phyloP scores from a whole-genome alignment of 2,888 invertebrate genomes.

The Drosophila kambysellisi region DNA sequence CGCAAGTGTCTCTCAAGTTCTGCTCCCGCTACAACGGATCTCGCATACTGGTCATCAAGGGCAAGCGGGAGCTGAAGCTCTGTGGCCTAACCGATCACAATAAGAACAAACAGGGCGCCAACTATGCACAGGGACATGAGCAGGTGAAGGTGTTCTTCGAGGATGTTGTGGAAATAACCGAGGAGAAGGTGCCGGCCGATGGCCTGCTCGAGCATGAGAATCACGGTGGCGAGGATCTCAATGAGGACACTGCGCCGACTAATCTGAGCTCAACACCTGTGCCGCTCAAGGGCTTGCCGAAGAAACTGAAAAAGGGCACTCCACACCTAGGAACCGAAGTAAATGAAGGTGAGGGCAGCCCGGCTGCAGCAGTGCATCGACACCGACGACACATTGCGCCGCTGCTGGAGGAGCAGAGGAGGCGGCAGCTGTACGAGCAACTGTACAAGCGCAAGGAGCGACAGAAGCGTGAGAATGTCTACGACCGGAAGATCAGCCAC shows the following conservation, averaged over 20 bases:
- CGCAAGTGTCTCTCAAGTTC: slow-evolving; percentile 91
- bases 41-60: slow-evolving; percentile 92
- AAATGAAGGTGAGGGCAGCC: not conserved
- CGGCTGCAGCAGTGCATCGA: not conserved
- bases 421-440: slow-evolving; percentile 80
- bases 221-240: slow-evolving; percentile 82
- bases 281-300: slow-evolving; percentile 35
- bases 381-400: slow-evolving; percentile 3
- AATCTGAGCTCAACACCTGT: slow-evolving; percentile 13
- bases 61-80: slow-evolving; percentile 90
- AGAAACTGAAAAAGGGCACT: slow-evolving; percentile 78
- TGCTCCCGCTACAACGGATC: slow-evolving; percentile 93
- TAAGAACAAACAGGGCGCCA: slow-evolving; percentile 88
- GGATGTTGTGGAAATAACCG: slow-evolving; percentile 86
- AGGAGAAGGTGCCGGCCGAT: slow-evolving; percentile 66
- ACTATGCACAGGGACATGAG: slow-evolving; percentile 84
- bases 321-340: slow-evolving; percentile 12
- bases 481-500: slow-evolving; percentile 91
- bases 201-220: slow-evolving; percentile 81
- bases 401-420: slow-evolving; percentile 30
- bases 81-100: slow-evolving; percentile 91
- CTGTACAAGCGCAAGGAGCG: slow-evolving; percentile 79
- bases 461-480: slow-evolving; percentile 85
- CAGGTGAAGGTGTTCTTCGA: slow-evolving; percentile 87
- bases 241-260: slow-evolving; percentile 54